Conservation (phyloP, 2,113 vertebrate genomes). For the Lagopus muta region DNA sequence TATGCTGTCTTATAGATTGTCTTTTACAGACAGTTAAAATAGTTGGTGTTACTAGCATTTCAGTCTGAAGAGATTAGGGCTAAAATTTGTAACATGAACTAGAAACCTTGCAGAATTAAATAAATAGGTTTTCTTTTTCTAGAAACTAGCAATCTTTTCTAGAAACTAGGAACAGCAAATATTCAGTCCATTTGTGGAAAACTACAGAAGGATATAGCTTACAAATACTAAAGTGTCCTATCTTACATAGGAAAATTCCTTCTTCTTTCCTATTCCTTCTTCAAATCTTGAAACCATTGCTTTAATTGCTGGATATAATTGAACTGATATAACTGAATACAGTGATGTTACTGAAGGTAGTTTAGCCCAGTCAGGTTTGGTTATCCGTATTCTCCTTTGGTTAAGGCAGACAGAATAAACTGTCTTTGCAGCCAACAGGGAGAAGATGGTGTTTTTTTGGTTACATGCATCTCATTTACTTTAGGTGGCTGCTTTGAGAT, state of each 20-base stretch:
- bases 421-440: neutral
- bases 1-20: neutral
- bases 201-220: neutral
- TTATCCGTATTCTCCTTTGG: neutral
- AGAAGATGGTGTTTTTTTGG: neutral
- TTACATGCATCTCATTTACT: neutral
- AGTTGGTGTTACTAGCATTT: neutral
- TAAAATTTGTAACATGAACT: neutral
- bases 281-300: neutral
- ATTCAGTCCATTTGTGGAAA: neutral
- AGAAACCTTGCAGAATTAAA: neutral
- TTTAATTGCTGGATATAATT: conserved; percentile 10
- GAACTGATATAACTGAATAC: neutral
- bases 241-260: neutral
- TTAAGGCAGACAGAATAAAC: neutral
- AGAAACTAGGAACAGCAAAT: neutral
- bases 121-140: neutral
- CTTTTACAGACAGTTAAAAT: neutral
- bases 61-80: neutral
- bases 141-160: conserved; percentile 4
- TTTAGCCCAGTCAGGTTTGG: neutral
- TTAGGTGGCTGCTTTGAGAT: neutral
- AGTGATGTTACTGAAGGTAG: neutral
- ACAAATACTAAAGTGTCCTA: neutral
- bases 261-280: neutral